A percentile compares a stretch with the other conserved stretches of the same genome.
These are phyloP conservation scores for Azorinus chamasolen DNA, from an alignment of 2,888 invertebrate genomes.

Conservation along the genomic window DNA sequence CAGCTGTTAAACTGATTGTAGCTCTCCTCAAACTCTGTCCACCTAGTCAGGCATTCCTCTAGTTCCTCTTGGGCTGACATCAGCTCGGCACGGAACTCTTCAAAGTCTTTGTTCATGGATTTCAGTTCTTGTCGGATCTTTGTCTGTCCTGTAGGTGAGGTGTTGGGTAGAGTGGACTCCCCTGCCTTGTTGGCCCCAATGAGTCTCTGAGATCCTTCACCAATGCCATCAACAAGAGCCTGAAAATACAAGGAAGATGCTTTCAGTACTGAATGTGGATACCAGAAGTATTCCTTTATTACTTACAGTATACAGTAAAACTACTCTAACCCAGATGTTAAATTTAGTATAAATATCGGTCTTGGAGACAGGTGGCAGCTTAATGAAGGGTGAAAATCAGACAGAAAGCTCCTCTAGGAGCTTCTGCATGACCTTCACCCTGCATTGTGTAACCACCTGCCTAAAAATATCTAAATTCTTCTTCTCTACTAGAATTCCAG, in stretches of 20 bases:
- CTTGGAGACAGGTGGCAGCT: no score
- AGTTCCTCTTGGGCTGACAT: conserved; percentile 81
- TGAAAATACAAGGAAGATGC: conserved; percentile 37
- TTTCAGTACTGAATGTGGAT: no score
- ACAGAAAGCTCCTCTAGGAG: no score
- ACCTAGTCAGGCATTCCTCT: conserved; percentile 94
- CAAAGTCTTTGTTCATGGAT: conserved; percentile 80
- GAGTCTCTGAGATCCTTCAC: conserved; percentile 79
- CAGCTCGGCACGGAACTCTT: conserved; percentile 78
- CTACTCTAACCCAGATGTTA: no score
- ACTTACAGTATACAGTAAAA: no score
- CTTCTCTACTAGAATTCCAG: no score
- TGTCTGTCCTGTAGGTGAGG: conserved; percentile 82
- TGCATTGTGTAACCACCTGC: no score
- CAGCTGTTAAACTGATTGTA: conserved; percentile 93
- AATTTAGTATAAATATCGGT: no score
- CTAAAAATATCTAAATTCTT: no score
- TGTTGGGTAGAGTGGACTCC: conserved; percentile 79
- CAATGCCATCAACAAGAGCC: conserved; percentile 73
- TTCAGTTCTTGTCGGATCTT: conserved; percentile 82
- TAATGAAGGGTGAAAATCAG: no score
- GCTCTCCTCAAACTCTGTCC: conserved; percentile 96
- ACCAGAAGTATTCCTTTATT: no score
- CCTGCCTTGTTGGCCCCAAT: conserved; percentile 78
- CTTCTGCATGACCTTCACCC: no score